Evolutionary conservation across 2,888 invertebrate genomes (phyloP), one percentile per base, ranked within the genome.

Genomic region (Hydrotaea diabolus): DNA sequence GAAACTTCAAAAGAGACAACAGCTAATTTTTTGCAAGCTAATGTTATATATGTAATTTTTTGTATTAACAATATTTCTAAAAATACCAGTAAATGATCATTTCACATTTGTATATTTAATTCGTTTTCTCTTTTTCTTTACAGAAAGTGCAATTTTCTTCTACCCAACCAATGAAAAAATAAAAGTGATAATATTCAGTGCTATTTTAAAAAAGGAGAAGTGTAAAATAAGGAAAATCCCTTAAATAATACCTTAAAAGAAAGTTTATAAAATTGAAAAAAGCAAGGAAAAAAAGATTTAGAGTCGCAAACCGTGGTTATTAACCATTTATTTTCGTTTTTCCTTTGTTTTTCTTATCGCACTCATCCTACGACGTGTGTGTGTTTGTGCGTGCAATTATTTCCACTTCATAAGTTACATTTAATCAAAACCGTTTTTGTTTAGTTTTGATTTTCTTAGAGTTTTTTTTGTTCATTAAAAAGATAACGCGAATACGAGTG

Each of bases 131-230:
- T 21, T n/a, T 13, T 21, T 78, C 46, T 59, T 80, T 83, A 0
- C 84, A 85, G 84, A 79, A 76, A 85, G 84, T 85, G 84, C 81
- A 85, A 82, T 85, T 77, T 64, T 64, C 39, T 31, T 62, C 7
- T n/a, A n/a, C 66, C 36, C 39, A 74, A 72, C 31, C 76, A 77
- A 80, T 74, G 39, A 62, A 76, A 83, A 17, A 39, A 31, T 59
- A 73, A 69, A 80, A 73, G 43, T 49, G 26, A 46, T 19, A 46
- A 55, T 55, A 21, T 46, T 75, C 75, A 64, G 71, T 59, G 39
- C 26, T 57, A 36, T 72, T 72, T 31, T 39, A 57, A 64, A 49
- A 15, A 59, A 66, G 21, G 55, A 49, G 13, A 59, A 66, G 21
- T 36, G 55, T 0, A 62, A 62, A 46, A 71, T 64, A 59, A 49